A percentile compares a stretch with the other conserved stretches of the same genome.
phyloP scores from a whole-genome alignment of 1,140 invertebrate species.

The Drosophila rufa region DNA sequence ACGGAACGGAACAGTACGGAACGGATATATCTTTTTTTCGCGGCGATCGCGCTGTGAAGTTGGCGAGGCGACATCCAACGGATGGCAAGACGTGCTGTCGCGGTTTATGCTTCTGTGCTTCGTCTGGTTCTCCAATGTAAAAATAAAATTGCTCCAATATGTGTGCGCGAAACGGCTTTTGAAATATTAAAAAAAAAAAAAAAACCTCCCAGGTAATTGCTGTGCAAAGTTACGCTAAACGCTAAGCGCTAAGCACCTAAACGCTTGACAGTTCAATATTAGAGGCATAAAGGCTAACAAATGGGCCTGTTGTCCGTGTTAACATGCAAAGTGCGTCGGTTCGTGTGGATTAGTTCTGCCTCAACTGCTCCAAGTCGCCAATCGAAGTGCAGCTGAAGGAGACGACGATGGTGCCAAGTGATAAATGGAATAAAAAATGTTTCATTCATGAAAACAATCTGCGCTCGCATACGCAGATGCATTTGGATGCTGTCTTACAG shows the following conservation, averaged over 20 bases:
- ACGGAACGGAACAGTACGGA: conserved; percentile 21
- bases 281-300: conserved; percentile 23
- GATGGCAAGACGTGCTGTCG: conserved; percentile 31
- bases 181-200: conserved; percentile 9
- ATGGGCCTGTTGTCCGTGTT: conserved; percentile 38
- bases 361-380: conserved; percentile 18
- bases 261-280: conserved; percentile 10
- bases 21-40: conserved; percentile 36
- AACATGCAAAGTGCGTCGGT: conserved; percentile 27
- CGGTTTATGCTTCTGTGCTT: conserved; percentile 41
- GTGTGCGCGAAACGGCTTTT: conserved; percentile 41
- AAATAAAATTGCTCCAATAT: conserved; percentile 61
- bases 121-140: conserved; percentile 55
- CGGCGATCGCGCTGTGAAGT: conserved; percentile 24
- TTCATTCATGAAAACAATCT: conserved; percentile 73
- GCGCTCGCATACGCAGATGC: conserved; percentile 30
- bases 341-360: conserved; percentile 12
- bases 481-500: conserved; percentile 28
- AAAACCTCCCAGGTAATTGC: conserved; percentile 27
- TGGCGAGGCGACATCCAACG: conserved; percentile 42
- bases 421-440: conserved; percentile 69
- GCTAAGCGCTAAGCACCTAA: conserved; percentile 11
- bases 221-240: conserved; percentile 36
- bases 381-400: conserved; percentile 56
- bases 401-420: conserved; percentile 53